Evolutionary conservation across 2,888 invertebrate species (phyloP).

Genomic region (Frankliniella fusca): DNA sequence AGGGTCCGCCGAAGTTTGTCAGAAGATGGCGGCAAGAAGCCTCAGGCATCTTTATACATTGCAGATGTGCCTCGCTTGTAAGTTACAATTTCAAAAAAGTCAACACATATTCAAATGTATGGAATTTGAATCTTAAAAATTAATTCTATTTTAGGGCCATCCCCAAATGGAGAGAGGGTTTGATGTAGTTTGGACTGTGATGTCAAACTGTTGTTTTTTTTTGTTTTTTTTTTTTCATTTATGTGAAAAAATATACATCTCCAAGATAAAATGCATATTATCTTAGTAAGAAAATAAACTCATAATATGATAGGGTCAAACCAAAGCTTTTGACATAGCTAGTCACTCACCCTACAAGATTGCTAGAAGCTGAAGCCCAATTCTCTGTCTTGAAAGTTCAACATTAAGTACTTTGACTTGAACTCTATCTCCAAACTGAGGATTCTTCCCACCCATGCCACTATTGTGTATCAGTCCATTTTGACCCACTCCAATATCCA

Average conservation of each 20-base stretch:
- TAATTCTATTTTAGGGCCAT: not conserved
- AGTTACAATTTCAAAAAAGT: not conserved
- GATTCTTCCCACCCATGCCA: constrained; percentile 53
- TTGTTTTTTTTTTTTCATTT: not conserved
- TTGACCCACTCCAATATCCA: constrained; percentile 74
- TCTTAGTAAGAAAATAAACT: not conserved
- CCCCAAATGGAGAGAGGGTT: not conserved
- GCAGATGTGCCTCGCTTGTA: constrained; percentile 8
- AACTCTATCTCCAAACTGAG: constrained; percentile 65
- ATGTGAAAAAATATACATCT: not conserved
- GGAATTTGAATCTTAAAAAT: not conserved
- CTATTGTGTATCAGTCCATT: constrained; percentile 67
- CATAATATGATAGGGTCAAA: not conserved
- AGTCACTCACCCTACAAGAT: constrained; percentile 42
- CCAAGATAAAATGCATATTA: not conserved
- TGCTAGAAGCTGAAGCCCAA: constrained; percentile 54
- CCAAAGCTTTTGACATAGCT: too few species aligned
- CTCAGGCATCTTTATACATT: not conserved
- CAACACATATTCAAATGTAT: not conserved
- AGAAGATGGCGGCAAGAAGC: not conserved
- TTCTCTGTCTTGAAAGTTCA: constrained; percentile 55
- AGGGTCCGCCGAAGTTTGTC: not conserved
- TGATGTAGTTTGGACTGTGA: not conserved
- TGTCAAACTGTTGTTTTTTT: not conserved
- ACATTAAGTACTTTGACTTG: constrained; percentile 60